Evolutionary conservation across 2,888 invertebrate species (phyloP).

Genomic region (Choristoneura rosaceana): DNA sequence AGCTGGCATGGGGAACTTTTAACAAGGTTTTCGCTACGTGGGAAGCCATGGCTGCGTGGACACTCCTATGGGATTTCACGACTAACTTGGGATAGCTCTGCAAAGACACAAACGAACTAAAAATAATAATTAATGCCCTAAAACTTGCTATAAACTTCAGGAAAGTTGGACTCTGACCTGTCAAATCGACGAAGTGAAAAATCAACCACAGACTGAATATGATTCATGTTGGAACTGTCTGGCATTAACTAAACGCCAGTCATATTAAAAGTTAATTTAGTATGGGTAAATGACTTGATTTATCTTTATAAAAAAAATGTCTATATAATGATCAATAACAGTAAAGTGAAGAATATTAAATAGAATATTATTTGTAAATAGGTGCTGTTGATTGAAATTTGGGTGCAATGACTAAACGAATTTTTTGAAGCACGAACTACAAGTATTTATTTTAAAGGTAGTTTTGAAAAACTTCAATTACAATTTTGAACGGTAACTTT

Average conservation of each 20-base stretch:
- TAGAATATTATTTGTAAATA: background rate
- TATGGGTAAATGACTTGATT: too few species aligned
- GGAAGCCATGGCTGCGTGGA: constrained; percentile 70
- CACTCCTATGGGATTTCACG: constrained; percentile 49
- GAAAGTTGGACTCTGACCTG: constrained; percentile 83
- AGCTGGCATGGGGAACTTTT: constrained; percentile 70
- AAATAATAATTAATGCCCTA: constrained; percentile 49
- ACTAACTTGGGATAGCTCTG: constrained; percentile 51
- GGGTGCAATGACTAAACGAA: constrained; percentile 4
- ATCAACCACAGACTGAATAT: constrained; percentile 43
- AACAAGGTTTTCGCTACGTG: constrained; percentile 76
- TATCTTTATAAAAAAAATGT: too few species aligned
- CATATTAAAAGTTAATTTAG: background rate
- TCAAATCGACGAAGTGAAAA: constrained; percentile 48
- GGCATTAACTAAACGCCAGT: constrained; percentile 6
- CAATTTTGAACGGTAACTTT: background rate
- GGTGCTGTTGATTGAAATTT: background rate
- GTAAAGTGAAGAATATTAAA: too few species aligned
- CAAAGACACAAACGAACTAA: constrained; percentile 51
- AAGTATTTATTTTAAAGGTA: constrained; percentile 3
- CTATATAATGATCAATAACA: too few species aligned
- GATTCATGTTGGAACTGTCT: background rate
- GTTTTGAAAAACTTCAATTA: background rate
- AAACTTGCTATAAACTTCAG: constrained; percentile 59
- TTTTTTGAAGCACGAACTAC: background rate